These are phyloP conservation scores for Zoroaster sp. DNA, from an alignment of 53 echinoderm and acorn worm genomes.

Conservation along the genomic window DNA sequence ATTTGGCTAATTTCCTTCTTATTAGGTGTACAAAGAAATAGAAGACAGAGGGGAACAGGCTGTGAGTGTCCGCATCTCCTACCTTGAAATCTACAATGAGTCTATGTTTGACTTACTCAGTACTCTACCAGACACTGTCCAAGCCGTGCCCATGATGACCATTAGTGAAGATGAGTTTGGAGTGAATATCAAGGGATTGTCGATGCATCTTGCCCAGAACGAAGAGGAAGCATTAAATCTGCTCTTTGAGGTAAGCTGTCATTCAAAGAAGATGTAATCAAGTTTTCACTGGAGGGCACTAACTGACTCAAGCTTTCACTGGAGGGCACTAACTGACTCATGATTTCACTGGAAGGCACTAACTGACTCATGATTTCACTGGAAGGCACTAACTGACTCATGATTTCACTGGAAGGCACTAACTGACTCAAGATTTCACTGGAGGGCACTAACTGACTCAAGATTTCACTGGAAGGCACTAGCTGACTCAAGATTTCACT, in stretches of 20 bases:
- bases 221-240: constrained; percentile 97
- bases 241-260: constrained; percentile 85
- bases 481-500: too few relatives aligned
- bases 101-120: constrained; percentile 95
- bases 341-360: too few relatives aligned
- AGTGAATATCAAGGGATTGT: constrained; percentile 86
- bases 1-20: background rate
- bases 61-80: constrained; percentile 87
- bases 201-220: constrained; percentile 88
- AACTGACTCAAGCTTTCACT: too few relatives aligned
- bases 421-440: too few relatives aligned
- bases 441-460: too few relatives aligned
- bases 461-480: too few relatives aligned
- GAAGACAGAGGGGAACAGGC: constrained; percentile 90
- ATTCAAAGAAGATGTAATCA: too few relatives aligned
- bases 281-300: too few relatives aligned
- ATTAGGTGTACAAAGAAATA: constrained; percentile 94
- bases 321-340: too few relatives aligned
- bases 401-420: too few relatives aligned
- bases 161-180: constrained; percentile 97
- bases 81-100: constrained; percentile 96
- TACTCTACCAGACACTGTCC: constrained; percentile 78
- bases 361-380: too few relatives aligned
- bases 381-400: too few relatives aligned
- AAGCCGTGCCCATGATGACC: constrained; percentile 80